These are phyloP conservation scores for Chinchilla lanigera DNA, from an alignment of 2,113 vertebrate species.

Conservation along the genomic window DNA sequence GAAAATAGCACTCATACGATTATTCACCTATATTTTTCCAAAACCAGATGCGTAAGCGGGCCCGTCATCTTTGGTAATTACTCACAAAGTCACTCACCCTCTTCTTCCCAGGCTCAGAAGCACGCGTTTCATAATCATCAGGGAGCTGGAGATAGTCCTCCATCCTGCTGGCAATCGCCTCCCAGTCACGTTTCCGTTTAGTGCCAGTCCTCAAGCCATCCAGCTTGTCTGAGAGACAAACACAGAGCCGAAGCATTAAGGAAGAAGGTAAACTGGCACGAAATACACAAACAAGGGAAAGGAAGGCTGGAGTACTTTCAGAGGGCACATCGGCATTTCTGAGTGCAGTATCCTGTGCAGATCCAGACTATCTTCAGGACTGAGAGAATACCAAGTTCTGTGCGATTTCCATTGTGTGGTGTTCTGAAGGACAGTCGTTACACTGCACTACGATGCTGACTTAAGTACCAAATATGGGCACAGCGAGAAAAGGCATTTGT, in stretches of 20 bases:
- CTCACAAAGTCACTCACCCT: constrained; percentile 87
- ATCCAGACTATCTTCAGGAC: constrained; percentile 80
- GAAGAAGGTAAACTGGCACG: constrained; percentile 65
- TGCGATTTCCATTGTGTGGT: constrained; percentile 79
- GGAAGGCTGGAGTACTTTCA: constrained; percentile 77
- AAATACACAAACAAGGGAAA: constrained; percentile 78
- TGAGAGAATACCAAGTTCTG: constrained; percentile 74
- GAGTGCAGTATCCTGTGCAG: constrained; percentile 73
- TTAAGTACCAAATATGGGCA: neutral
- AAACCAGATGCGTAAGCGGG: neutral
- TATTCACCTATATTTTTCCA: neutral
- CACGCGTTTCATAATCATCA: constrained; percentile 97
- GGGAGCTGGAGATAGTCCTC: constrained; percentile 99
- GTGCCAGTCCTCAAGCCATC: constrained; percentile 94
- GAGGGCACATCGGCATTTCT: constrained; percentile 68
- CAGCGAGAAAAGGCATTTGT: constrained; percentile 69
- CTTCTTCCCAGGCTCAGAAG: constrained; percentile 98
- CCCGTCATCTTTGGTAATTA: neutral
- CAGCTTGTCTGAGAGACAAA: constrained; percentile 95
- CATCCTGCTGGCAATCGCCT: constrained; percentile 91
- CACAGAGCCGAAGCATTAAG: constrained; percentile 87
- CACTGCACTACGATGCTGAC: neutral
- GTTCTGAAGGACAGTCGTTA: constrained; percentile 63
- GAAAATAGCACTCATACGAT: neutral
- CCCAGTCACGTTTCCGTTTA: constrained; percentile 96